A percentile compares a stretch with the other conserved stretches of the same genome.
These are phyloP conservation scores for Neosalanx taihuensis DNA, from an alignment of 2,797 vertebrate genomes.

Conservation along the genomic window DNA sequence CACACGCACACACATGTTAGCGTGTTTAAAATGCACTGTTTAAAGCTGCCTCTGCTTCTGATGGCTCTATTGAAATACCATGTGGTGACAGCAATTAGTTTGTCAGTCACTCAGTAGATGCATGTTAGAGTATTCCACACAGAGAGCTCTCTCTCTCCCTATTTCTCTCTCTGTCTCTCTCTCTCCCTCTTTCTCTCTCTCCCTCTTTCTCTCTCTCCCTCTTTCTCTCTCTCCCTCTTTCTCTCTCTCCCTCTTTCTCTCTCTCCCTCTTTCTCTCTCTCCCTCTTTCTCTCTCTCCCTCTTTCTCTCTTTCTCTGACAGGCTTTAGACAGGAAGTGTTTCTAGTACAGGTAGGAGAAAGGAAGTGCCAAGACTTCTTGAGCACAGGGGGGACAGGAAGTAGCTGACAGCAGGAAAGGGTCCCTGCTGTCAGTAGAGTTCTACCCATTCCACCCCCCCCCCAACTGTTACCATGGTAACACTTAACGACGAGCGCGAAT, in stretches of 20 bases:
- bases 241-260: too few species aligned
- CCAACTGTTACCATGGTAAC: background rate
- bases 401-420: too few species aligned
- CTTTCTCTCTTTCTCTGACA: constrained; percentile 11
- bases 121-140: background rate
- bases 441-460: background rate
- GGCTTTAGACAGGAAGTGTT: too few species aligned
- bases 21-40: background rate
- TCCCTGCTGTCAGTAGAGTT: background rate
- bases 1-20: background rate
- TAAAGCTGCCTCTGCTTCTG: constrained; percentile 28
- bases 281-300: constrained; percentile 6
- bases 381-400: too few species aligned
- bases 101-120: constrained; percentile 8
- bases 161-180: constrained; percentile 17
- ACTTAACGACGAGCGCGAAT: background rate
- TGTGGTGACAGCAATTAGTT: constrained; percentile 16
- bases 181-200: too few species aligned
- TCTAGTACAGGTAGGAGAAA: too few species aligned
- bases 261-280: too few species aligned
- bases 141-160: background rate
- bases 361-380: too few species aligned
- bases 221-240: constrained; percentile 5
- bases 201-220: constrained; percentile 6
- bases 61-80: constrained; percentile 33